Percentiles rank a stretch among this genome's conserved stretches.
Conservation (phyloP, 2,888 invertebrate species). For the Silvanus unidentatus region DNA sequence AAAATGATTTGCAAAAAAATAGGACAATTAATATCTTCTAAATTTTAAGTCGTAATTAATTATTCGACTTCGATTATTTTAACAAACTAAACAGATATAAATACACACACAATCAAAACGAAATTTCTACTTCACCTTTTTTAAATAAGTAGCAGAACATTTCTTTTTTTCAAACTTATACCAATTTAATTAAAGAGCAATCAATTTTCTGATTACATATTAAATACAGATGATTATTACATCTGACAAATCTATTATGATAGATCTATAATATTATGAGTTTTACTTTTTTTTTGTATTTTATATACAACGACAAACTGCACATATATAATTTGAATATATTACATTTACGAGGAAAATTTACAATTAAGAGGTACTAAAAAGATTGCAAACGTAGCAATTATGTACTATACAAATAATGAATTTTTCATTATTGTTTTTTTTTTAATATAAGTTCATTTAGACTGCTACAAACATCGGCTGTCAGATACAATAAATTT, state of each 20-base stretch:
- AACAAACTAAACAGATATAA: too few relatives aligned
- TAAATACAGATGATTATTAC: too few relatives aligned
- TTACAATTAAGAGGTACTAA: constrained; percentile 42
- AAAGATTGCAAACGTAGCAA: constrained; percentile 44
- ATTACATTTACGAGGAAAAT: constrained; percentile 42
- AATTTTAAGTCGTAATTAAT: too few relatives aligned
- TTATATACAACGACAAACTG: constrained; percentile 46
- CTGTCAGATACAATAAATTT: constrained; percentile 36
- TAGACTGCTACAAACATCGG: constrained; percentile 19
- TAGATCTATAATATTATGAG: constrained; percentile 21
- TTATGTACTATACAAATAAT: constrained; percentile 35
- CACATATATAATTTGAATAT: constrained; percentile 40
- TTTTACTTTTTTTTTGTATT: too few relatives aligned
- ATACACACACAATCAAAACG: too few relatives aligned
- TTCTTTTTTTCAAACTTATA: constrained; percentile 15
- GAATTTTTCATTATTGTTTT: too few relatives aligned
- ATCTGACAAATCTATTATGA: constrained; percentile 14
- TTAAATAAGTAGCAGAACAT: too few relatives aligned
- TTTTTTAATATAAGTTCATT: constrained; percentile 1
- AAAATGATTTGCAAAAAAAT: too few relatives aligned
- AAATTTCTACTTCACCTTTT: too few relatives aligned
- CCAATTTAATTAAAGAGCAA: constrained; percentile 27
- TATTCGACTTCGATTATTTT: too few relatives aligned
- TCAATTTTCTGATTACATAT: too few relatives aligned
- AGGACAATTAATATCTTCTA: too few relatives aligned